Conservation (phyloP, 1,140 invertebrate species). For the Micrasema longulum region DNA sequence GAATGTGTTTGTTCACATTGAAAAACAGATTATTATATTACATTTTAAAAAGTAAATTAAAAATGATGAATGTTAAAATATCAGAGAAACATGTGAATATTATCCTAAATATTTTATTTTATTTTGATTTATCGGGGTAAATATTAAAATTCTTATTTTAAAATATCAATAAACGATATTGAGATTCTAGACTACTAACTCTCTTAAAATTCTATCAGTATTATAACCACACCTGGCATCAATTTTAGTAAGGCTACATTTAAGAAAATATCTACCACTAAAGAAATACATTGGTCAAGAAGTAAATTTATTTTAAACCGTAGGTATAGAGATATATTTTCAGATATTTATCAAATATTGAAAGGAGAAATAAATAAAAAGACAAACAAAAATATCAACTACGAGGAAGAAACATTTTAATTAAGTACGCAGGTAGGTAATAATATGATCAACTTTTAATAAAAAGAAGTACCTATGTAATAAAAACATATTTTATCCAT, state of each 20-base stretch:
- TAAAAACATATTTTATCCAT: too few relatives aligned
- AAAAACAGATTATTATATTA: slow-evolving; percentile 6
- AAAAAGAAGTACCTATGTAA: too few relatives aligned
- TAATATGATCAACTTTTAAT: too few relatives aligned
- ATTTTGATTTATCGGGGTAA: not conserved
- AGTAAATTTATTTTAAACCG: slow-evolving; percentile 14
- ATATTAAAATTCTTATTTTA: slow-evolving; percentile 3
- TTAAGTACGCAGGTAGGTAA: too few relatives aligned
- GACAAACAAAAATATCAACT: not conserved
- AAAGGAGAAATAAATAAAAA: not conserved
- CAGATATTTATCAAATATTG: not conserved
- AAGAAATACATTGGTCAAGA: slow-evolving; percentile 38
- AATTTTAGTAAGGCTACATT: slow-evolving; percentile 51
- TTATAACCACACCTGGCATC: slow-evolving; percentile 35
- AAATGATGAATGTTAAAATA: not conserved
- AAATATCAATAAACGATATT: slow-evolving; percentile 35
- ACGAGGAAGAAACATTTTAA: too few relatives aligned
- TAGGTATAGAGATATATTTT: not conserved
- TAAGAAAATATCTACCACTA: slow-evolving; percentile 32
- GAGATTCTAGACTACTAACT: slow-evolving; percentile 42
- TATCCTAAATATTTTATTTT: not conserved
- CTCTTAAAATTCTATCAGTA: slow-evolving; percentile 42
- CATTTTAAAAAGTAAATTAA: slow-evolving; percentile 13
- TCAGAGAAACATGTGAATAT: not conserved
- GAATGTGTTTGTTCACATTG: slow-evolving; percentile 29